phyloP scores from a whole-genome alignment of 2,113 vertebrate species.

The Polypterus senegalus region DNA sequence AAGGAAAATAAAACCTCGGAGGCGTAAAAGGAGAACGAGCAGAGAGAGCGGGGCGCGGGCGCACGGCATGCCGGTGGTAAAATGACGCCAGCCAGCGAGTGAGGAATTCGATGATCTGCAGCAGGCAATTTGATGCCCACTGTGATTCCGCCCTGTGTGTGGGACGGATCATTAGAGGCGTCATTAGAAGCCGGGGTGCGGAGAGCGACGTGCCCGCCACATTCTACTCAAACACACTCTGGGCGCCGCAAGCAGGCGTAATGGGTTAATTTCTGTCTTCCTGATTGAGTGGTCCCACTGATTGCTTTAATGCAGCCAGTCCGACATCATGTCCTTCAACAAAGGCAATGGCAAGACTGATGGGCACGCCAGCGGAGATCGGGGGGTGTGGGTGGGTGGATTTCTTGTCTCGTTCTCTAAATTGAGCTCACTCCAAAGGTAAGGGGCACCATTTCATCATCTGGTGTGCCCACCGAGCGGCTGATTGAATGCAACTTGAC shows the following conservation, averaged over 20 bases:
- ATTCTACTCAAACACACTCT: constrained; percentile 21
- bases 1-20: not conserved
- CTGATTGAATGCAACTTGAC: too few relatives aligned
- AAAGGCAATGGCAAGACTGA: constrained; percentile 18
- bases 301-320: constrained; percentile 22
- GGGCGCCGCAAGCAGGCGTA: constrained; percentile 22
- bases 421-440: too few relatives aligned
- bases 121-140: constrained; percentile 18
- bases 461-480: too few relatives aligned
- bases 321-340: constrained; percentile 26
- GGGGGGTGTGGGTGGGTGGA: too few relatives aligned
- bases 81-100: constrained; percentile 4
- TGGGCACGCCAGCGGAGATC: constrained; percentile 13
- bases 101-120: constrained; percentile 11
- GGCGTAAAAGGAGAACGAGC: not conserved
- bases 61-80: not conserved
- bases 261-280: constrained; percentile 28
- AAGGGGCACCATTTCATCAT: too few relatives aligned
- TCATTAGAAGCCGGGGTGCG: constrained; percentile 19
- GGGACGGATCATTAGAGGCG: constrained; percentile 24
- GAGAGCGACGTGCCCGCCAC: constrained; percentile 13
- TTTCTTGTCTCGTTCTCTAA: too few relatives aligned
- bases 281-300: constrained; percentile 21
- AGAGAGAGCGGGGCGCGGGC: not conserved
- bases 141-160: constrained; percentile 14